These are phyloP conservation scores for Cephus rjabovi DNA, from an alignment of 2,888 invertebrate species.

Conservation along the genomic window DNA sequence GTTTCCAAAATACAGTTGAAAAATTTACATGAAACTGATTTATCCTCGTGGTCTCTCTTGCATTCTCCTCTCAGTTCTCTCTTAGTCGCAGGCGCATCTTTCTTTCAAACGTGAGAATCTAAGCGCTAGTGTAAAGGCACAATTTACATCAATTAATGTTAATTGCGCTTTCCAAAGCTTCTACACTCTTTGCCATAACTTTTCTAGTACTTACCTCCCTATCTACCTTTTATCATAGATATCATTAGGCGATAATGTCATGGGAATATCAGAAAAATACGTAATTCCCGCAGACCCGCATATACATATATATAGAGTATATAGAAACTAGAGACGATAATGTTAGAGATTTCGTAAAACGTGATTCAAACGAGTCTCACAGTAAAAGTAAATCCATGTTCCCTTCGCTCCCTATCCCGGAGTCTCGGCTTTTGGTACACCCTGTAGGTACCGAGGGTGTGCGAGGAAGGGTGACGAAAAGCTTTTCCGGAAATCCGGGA, in stretches of 20 bases:
- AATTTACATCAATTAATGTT: constrained; percentile 26
- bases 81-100: neutral
- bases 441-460: neutral
- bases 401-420: neutral
- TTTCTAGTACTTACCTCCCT: neutral
- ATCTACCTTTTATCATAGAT: neutral
- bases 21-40: too few species aligned
- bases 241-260: neutral
- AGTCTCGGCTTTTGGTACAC: neutral
- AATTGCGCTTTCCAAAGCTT: constrained; percentile 15
- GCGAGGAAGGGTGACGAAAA: neutral
- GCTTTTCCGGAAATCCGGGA: neutral
- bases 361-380: neutral
- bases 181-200: neutral
- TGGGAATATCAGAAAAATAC: neutral
- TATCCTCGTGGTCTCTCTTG: too few species aligned
- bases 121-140: constrained; percentile 2
- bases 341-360: neutral
- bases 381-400: neutral
- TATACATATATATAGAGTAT: neutral
- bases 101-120: neutral
- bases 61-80: too few species aligned
- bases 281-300: neutral
- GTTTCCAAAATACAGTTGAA: too few species aligned
- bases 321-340: neutral